Conservation (phyloP, 2,113 vertebrate species). For the Psittacula cyanocephala region DNA sequence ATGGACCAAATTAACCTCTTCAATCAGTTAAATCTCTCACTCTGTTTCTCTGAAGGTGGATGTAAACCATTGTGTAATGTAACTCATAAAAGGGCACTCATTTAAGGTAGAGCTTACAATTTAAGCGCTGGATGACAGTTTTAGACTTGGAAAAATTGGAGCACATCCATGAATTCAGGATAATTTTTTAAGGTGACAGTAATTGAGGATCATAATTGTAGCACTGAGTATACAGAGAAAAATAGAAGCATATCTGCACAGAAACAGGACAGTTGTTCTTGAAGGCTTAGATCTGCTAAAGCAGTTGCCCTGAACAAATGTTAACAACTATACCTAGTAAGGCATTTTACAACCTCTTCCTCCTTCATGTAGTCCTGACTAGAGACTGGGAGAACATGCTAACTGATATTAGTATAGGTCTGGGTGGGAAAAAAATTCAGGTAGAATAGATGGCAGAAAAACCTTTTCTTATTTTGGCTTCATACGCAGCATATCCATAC, state of each 20-base stretch:
- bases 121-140: background rate
- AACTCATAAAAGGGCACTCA: background rate
- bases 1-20: slow-evolving; percentile 49
- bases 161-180: background rate
- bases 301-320: background rate
- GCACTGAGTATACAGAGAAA: background rate
- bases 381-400: slow-evolving; percentile 6
- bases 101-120: background rate
- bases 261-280: background rate
- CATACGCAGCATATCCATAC: slow-evolving; percentile 31
- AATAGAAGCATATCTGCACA: slow-evolving; percentile 1
- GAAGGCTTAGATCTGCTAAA: slow-evolving; percentile 13
- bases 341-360: background rate
- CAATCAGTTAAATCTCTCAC: slow-evolving; percentile 28
- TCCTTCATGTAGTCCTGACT: background rate
- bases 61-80: background rate
- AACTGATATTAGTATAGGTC: background rate
- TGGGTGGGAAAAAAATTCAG: background rate
- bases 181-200: background rate
- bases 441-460: slow-evolving; percentile 40
- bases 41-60: background rate
- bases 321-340: background rate
- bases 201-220: background rate
- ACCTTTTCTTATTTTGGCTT: slow-evolving; percentile 41
- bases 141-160: background rate